phyloP scores from a whole-genome alignment of 2,888 invertebrate species.

The Charanyca ferruginea region DNA sequence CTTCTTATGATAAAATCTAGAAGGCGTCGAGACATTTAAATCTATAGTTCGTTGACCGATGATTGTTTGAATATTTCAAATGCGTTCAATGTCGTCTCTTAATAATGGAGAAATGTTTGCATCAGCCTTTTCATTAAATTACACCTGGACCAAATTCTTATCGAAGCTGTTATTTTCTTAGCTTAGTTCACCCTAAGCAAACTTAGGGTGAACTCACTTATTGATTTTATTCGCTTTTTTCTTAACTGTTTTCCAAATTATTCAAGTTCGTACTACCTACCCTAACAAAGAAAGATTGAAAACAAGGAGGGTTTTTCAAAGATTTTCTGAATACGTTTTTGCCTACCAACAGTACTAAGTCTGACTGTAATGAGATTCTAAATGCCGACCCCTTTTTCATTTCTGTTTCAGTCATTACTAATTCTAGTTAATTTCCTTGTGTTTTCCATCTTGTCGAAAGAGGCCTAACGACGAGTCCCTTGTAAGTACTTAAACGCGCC shows the following conservation, averaged over 20 bases:
- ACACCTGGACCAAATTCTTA: background rate
- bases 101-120: constrained; percentile 29
- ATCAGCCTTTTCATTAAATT: constrained; percentile 24
- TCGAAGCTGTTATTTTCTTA: background rate
- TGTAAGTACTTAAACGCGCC: constrained; percentile 40
- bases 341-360: constrained; percentile 23
- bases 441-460: constrained; percentile 48
- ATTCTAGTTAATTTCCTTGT: constrained; percentile 57
- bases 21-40: constrained; percentile 51
- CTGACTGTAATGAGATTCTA: constrained; percentile 53
- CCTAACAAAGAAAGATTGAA: background rate
- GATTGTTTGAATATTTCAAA: constrained; percentile 51
- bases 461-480: constrained; percentile 32
- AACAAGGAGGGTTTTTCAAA: background rate
- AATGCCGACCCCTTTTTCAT: constrained; percentile 51
- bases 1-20: constrained; percentile 46
- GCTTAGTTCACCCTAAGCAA: too few species aligned
- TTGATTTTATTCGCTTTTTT: constrained; percentile 29
- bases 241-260: constrained; percentile 28
- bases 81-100: constrained; percentile 49
- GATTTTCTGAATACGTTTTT: constrained; percentile 17
- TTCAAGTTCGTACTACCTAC: constrained; percentile 12
- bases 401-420: constrained; percentile 44
- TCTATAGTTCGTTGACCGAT: constrained; percentile 52
- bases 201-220: constrained; percentile 7